A percentile compares a stretch with the other conserved stretches of the same genome.
Conservation (phyloP, 2,888 invertebrate genomes). For the Synergus itoensis region DNA sequence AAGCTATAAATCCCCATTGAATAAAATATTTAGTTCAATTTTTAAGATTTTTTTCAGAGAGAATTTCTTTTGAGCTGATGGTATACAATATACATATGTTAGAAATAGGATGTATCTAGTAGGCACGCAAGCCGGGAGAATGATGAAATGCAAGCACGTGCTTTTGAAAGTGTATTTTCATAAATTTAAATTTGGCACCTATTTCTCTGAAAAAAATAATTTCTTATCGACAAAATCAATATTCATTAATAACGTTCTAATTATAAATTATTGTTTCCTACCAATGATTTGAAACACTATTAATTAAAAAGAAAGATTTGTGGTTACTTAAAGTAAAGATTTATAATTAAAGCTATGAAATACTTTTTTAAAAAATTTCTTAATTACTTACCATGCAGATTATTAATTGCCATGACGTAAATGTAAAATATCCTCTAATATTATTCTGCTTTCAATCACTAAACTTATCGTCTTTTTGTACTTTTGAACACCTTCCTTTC, state of each 20-base stretch:
- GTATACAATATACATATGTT: neutral
- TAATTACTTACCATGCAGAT: conserved; percentile 24
- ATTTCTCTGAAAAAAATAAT: neutral
- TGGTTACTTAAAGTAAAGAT: neutral
- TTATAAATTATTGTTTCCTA: neutral
- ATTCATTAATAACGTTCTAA: neutral
- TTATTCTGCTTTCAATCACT: neutral
- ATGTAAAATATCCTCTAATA: neutral
- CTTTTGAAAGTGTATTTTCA: neutral
- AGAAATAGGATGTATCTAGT: neutral
- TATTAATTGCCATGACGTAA: conserved; percentile 3
- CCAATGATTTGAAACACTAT: neutral
- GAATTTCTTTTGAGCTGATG: neutral
- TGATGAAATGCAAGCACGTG: conserved; percentile 33
- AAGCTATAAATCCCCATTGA: neutral
- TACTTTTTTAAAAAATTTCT: neutral
- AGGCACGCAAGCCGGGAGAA: conserved; percentile 1
- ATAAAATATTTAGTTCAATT: neutral
- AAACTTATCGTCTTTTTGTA: neutral
- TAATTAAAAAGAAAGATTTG: neutral
- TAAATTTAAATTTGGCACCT: neutral
- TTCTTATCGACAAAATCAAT: neutral
- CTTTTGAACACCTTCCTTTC: neutral
- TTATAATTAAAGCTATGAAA: neutral
- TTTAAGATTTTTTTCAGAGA: neutral